Percentiles rank a stretch among this genome's conserved stretches.
These are phyloP conservation scores for Pachypeltis micranthus DNA, from an alignment of 1,140 invertebrate genomes.

Conservation along the genomic window DNA sequence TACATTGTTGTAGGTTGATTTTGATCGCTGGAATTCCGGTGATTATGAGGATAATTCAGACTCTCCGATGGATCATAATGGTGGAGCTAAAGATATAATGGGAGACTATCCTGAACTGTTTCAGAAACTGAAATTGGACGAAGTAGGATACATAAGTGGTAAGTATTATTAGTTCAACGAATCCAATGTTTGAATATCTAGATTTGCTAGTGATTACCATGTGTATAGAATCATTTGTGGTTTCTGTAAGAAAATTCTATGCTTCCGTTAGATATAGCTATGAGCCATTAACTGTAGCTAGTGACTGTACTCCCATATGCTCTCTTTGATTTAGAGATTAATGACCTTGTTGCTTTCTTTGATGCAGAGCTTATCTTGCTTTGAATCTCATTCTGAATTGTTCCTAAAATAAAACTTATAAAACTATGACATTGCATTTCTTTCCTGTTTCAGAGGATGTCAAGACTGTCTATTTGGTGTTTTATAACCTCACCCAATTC, in stretches of 20 bases:
- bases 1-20: slow-evolving; percentile 56
- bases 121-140: slow-evolving; percentile 61
- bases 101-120: slow-evolving; percentile 64
- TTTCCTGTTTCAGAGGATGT: slow-evolving; percentile 50
- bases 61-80: slow-evolving; percentile 47
- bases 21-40: slow-evolving; percentile 68
- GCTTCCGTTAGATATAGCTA: too few species aligned
- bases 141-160: slow-evolving; percentile 68
- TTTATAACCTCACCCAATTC: slow-evolving; percentile 87
- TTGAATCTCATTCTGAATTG: too few species aligned
- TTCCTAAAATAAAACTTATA: too few species aligned
- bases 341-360: too few species aligned
- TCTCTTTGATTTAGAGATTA: too few species aligned
- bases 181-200: too few species aligned
- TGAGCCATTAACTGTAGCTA: too few species aligned
- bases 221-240: too few species aligned
- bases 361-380: too few species aligned
- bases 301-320: too few species aligned
- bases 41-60: slow-evolving; percentile 56
- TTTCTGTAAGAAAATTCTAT: too few species aligned
- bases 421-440: not conserved
- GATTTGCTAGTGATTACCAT: too few species aligned
- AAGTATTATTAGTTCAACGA: slow-evolving; percentile 17
- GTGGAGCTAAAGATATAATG: slow-evolving; percentile 27
- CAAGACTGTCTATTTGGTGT: slow-evolving; percentile 71